Conservation (phyloP, 1,140 invertebrate genomes). For the Agrilus planipennis region DNA sequence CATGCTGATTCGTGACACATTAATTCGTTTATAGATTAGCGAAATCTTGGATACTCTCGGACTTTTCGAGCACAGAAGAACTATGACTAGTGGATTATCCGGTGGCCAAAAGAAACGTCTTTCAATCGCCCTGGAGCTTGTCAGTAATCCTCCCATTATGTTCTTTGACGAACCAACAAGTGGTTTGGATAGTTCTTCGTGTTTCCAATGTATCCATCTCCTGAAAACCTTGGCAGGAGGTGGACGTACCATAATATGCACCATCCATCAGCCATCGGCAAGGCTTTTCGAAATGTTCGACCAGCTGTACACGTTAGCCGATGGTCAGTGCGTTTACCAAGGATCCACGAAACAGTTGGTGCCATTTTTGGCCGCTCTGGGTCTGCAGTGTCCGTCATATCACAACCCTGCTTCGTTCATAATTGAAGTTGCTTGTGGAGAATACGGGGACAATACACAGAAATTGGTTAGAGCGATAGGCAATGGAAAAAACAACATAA, state of each 20-base stretch:
- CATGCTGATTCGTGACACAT: too few relatives aligned
- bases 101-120: conserved; percentile 94
- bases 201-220: conserved; percentile 83
- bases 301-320: conserved; percentile 83
- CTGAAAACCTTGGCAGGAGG: conserved; percentile 76
- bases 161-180: conserved; percentile 97
- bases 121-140: conserved; percentile 89
- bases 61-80: conserved; percentile 72
- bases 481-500: conserved; percentile 68
- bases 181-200: conserved; percentile 87
- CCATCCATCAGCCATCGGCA: conserved; percentile 95
- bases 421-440: conserved; percentile 89
- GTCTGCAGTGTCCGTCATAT: conserved; percentile 83
- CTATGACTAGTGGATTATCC: conserved; percentile 80
- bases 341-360: conserved; percentile 75
- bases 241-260: conserved; percentile 91
- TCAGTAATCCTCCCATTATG: conserved; percentile 94
- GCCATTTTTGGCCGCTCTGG: conserved; percentile 71
- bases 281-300: conserved; percentile 96
- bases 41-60: conserved; percentile 86
- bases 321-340: conserved; percentile 90
- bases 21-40: conserved; percentile 68
- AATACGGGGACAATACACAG: conserved; percentile 82
- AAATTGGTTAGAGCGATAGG: conserved; percentile 66
- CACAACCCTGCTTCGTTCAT: conserved; percentile 96